Percentiles rank a stretch among this genome's conserved stretches.
Evolutionary conservation across 1,140 invertebrate species (phyloP).

Genomic region (Drosophila serrata): DNA sequence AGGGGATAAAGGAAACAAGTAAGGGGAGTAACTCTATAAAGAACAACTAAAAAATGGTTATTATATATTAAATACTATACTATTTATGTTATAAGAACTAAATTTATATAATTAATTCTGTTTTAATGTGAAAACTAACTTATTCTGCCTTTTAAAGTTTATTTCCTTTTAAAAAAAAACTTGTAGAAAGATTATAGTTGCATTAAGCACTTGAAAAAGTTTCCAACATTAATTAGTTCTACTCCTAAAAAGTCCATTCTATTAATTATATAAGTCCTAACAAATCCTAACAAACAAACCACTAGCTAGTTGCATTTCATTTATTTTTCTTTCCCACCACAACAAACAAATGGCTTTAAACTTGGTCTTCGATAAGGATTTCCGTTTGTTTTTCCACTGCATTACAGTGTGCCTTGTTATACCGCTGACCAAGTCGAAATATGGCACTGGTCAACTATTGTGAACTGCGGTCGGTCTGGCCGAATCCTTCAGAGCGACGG

Average conservation of each 20-base stretch:
- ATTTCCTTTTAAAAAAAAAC: neutral
- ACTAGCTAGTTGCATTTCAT: conserved; percentile 8
- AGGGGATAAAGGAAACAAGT: neutral
- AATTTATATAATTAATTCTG: no score
- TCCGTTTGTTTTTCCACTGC: conserved; percentile 1
- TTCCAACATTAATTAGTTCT: neutral
- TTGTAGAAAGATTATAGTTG: neutral
- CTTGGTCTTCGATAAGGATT: conserved; percentile 27
- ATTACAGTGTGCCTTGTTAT: conserved; percentile 17
- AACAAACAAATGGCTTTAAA: conserved; percentile 30
- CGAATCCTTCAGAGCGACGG: neutral
- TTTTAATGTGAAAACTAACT: neutral
- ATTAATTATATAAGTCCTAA: conserved; percentile 49
- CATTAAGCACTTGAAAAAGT: no score
- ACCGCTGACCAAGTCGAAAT: conserved; percentile 76
- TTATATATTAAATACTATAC: neutral
- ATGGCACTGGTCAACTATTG: conserved; percentile 77
- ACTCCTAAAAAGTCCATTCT: neutral
- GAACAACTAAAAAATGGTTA: neutral
- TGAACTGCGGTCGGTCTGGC: conserved; percentile 54
- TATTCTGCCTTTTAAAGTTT: neutral
- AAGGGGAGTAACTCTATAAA: neutral
- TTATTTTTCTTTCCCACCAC: conserved; percentile 13
- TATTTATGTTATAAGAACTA: no score
- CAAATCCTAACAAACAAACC: conserved; percentile 37